Evolutionary conservation across 2,888 invertebrate genomes (phyloP).

Genomic region (Scaptomyza flava): DNA sequence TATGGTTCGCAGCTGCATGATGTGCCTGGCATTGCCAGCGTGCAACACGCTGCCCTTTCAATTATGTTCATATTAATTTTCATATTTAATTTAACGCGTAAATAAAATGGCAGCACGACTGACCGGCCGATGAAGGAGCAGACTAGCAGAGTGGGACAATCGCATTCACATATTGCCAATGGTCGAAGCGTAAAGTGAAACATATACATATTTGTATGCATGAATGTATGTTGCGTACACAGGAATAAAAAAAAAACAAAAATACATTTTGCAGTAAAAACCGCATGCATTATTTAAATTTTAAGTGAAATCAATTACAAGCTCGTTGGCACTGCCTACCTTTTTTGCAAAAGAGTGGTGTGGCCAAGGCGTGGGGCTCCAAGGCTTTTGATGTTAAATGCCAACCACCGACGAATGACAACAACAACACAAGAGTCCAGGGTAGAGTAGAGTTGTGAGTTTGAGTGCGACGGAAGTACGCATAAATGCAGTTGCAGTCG

Average conservation of each 20-base stretch:
- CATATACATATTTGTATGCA: slow-evolving; percentile 1
- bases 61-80: slow-evolving; percentile 81
- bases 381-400: slow-evolving; percentile 73
- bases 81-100: slow-evolving; percentile 79
- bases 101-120: slow-evolving; percentile 44
- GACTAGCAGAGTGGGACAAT: slow-evolving; percentile 3
- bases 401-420: slow-evolving; percentile 41
- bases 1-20: slow-evolving; percentile 57
- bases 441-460: not conserved
- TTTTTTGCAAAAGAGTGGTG: not conserved
- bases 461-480: slow-evolving; percentile 70
- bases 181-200: slow-evolving; percentile 1
- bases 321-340: slow-evolving; percentile 48
- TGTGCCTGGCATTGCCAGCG: slow-evolving; percentile 16
- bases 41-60: slow-evolving; percentile 78
- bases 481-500: slow-evolving; percentile 76
- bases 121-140: slow-evolving; percentile 12
- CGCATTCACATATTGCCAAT: not conserved
- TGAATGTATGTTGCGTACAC: not conserved
- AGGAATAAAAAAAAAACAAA: slow-evolving; percentile 38
- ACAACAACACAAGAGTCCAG: slow-evolving; percentile 1
- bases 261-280: slow-evolving; percentile 79
- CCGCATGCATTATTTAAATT: slow-evolving; percentile 79
- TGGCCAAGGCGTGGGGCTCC: slow-evolving; percentile 10
- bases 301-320: slow-evolving; percentile 80